These are phyloP conservation scores for Halcyon badia DNA, from an alignment of 2,797 vertebrate species.

Conservation along the genomic window DNA sequence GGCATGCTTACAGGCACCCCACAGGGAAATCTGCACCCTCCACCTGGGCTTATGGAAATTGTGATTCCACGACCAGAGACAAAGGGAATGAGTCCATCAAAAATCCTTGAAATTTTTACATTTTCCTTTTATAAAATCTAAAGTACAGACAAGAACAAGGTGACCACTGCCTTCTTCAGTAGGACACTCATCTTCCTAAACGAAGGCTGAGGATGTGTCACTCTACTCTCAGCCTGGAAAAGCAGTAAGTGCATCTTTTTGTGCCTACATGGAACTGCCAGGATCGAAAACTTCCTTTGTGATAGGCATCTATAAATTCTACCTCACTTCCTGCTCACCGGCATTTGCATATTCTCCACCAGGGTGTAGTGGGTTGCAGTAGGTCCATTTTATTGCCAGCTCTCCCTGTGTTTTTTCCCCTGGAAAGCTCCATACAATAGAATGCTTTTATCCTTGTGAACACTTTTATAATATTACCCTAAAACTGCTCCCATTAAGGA, in stretches of 20 bases:
- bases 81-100: background rate
- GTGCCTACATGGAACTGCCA: background rate
- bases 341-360: background rate
- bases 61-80: background rate
- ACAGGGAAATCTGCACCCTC: background rate
- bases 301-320: background rate
- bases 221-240: background rate
- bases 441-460: background rate
- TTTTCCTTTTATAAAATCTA: background rate
- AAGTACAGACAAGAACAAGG: background rate
- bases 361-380: background rate
- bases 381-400: background rate
- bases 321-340: background rate
- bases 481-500: background rate
- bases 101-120: background rate
- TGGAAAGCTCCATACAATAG: background rate
- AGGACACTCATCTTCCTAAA: background rate
- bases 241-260: background rate
- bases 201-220: fast-evolving
- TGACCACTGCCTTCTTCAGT: background rate
- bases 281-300: background rate
- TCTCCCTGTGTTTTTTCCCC: background rate
- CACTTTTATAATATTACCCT: background rate
- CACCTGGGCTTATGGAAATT: background rate
- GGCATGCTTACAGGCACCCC: fast-evolving